Percentiles rank a stretch among this genome's conserved stretches.
Conservation (phyloP, 2,113 vertebrate genomes). For the Sceloporus undulatus region DNA sequence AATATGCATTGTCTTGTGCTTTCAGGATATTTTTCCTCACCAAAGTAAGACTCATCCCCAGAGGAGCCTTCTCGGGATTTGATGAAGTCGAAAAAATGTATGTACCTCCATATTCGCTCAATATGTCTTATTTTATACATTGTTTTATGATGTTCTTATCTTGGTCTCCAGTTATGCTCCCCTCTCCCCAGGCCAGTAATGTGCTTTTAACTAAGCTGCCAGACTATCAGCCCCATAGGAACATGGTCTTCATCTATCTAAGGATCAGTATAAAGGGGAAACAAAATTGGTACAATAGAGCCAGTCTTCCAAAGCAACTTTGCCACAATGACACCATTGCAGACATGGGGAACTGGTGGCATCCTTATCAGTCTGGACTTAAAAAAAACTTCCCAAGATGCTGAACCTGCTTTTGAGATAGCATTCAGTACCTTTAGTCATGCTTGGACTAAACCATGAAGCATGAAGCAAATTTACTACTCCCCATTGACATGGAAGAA, state of each 20-base stretch:
- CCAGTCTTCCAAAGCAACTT: background rate
- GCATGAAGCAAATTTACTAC: too few relatives aligned
- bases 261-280: slow-evolving; percentile 16
- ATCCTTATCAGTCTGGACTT: too few relatives aligned
- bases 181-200: background rate
- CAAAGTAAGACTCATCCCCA: slow-evolving; percentile 80
- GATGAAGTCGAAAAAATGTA: slow-evolving; percentile 85
- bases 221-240: background rate
- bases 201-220: background rate
- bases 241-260: slow-evolving; percentile 13
- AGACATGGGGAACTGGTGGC: too few relatives aligned
- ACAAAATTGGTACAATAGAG: background rate
- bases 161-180: background rate
- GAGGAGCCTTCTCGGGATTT: slow-evolving; percentile 82
- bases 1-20: slow-evolving; percentile 61
- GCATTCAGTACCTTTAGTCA: too few relatives aligned
- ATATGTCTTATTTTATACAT: slow-evolving; percentile 22
- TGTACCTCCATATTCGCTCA: slow-evolving; percentile 59
- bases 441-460: too few relatives aligned
- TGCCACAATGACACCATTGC: too few relatives aligned
- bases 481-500: too few relatives aligned
- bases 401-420: too few relatives aligned
- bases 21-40: slow-evolving; percentile 85
- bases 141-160: background rate
- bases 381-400: too few relatives aligned